phyloP scores from a whole-genome alignment of 2,797 vertebrate genomes.

The Channallabes apus region DNA sequence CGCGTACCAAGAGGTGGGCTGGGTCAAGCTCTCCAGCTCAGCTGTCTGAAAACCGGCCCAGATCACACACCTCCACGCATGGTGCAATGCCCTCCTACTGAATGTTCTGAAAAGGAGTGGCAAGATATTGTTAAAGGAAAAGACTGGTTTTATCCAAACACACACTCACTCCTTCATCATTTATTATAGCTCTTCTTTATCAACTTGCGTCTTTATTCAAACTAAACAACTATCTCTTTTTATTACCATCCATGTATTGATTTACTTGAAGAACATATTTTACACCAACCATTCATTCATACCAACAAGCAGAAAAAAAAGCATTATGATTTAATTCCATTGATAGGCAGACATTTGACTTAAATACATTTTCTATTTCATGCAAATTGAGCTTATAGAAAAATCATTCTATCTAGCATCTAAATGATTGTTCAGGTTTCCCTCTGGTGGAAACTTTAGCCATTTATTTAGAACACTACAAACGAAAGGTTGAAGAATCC shows the following conservation, averaged over 20 bases:
- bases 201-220: neutral
- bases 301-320: neutral
- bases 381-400: neutral
- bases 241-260: neutral
- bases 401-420: neutral
- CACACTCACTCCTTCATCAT: neutral
- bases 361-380: neutral
- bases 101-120: neutral
- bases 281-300: neutral
- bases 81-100: conserved; percentile 7
- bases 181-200: neutral
- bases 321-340: neutral
- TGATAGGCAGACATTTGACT: neutral
- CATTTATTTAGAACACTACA: neutral
- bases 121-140: neutral
- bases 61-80: conserved; percentile 37
- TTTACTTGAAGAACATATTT: neutral
- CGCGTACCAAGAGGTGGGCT: conserved; percentile 93
- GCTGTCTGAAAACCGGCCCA: conserved; percentile 69
- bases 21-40: conserved; percentile 89
- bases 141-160: conserved; percentile 27
- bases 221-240: neutral
- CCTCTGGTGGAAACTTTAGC: neutral
- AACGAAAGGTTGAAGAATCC: neutral
- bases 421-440: neutral